phyloP scores from a whole-genome alignment of 2,113 vertebrate genomes.

The Psophia crepitans region DNA sequence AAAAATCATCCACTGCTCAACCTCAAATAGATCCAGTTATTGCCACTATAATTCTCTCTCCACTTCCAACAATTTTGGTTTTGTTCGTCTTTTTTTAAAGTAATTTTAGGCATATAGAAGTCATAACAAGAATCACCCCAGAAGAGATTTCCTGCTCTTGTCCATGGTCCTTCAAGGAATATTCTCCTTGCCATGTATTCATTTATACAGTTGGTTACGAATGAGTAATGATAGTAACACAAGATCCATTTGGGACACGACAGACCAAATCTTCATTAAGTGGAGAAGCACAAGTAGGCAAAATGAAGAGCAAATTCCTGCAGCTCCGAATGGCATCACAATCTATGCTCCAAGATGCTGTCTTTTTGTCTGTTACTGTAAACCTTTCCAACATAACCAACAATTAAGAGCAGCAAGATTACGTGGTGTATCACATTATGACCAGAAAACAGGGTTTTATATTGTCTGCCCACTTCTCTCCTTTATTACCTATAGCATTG shows the following conservation, averaged over 20 bases:
- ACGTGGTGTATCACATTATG: conserved; percentile 2
- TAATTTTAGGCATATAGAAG: not conserved
- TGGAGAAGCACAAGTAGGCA: not conserved
- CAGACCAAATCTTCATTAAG: not conserved
- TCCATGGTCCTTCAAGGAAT: not conserved
- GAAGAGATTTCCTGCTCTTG: not conserved
- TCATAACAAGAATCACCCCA: not conserved
- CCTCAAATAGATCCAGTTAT: not conserved
- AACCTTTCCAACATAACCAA: conserved; percentile 18
- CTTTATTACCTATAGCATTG: not conserved
- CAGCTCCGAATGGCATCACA: not conserved
- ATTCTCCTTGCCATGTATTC: not conserved
- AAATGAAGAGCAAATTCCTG: conserved; percentile 25
- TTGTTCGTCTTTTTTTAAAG: not conserved
- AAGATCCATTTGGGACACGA: not conserved
- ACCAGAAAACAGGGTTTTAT: not conserved
- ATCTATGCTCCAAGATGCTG: not conserved
- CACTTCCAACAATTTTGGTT: not conserved
- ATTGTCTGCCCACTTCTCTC: not conserved
- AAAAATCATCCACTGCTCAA: not conserved
- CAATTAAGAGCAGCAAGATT: conserved; percentile 51
- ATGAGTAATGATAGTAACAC: not conserved
- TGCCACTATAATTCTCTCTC: not conserved
- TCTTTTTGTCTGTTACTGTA: conserved; percentile 1
- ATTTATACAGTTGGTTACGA: conserved; percentile 7